Base-by-base conservation (phyloP, 2,888 invertebrate species). In the Flexamia atlantica region DNA sequence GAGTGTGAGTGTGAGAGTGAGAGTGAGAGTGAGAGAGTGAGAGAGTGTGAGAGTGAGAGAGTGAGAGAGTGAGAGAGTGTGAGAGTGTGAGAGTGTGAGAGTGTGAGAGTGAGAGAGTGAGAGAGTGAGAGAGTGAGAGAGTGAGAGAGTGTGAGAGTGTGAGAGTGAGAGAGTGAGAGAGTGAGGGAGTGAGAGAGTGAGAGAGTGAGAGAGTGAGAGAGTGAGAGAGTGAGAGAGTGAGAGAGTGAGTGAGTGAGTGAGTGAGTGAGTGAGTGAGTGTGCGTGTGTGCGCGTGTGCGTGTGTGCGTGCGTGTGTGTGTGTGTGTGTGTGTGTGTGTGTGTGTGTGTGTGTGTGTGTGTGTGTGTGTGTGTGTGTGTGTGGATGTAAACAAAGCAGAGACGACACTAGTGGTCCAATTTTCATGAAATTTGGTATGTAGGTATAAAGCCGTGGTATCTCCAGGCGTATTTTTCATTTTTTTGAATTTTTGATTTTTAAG, bases 301-400 rank as follows among this genome's bases (percentile, higher is more conserved):
- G 72, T 72, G 72, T 72, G 72, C 32, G 72, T 72, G 72, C 32
- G 72, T 72, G 72, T 72, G 72, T 72, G 72, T 72, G 72, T 72
- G 46, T 46, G 46, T 46, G 46, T 46, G 46, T 46, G 46, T 14
- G 46, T 46, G 46, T 17, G 46, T 46, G 72, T n/a, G 72, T 72
- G 72, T 32, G 72, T 32, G 72, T n/a, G 72, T 32, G 72, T n/a
- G 72, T 32, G 72, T n/a, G 72, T 32, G 72, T n/a, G 72, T 32
- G 72, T 32, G 72, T 32, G 72, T 32, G 72, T 32, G 72, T 32
- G 72, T 32, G 72, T 32, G 72, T 72, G 72, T 32, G 72, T 72
- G 30, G 20, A 36, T n/a, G n/a, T n/a, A n/a, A n/a, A n/a, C n/a
- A n/a, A n/a, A n/a, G n/a, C n/a, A n/a, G n/a, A n/a, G n/a, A n/a